Evolutionary conservation across 1,140 invertebrate genomes (phyloP), one percentile per base, ranked within the genome.

Genomic region (Lepidurus arcticus): DNA sequence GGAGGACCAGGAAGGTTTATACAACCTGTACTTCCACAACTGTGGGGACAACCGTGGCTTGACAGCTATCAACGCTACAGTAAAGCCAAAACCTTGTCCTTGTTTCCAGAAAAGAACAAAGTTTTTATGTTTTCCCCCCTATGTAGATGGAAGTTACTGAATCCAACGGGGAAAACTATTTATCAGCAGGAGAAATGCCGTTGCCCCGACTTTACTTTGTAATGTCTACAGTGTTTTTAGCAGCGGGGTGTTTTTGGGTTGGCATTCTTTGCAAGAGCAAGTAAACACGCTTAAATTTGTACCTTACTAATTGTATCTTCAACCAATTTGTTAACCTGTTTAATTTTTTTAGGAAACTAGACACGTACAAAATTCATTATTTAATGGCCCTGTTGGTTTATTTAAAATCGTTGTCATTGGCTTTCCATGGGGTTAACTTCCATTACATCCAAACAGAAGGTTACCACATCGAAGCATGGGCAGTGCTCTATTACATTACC

Each of bases 111-210:
- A 76, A 73, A 76, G 24, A n/a, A n/a, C 6, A 79, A 47, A 21
- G 78, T 44, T 75, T 74, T 77, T 81, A 44, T 78, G 16, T 80
- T 1, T 77, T 83, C 73, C 80, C 82, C 82, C 84, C 87, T 2
- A 34, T 34, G 45, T 82, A 95, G 93, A 90, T 96, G 81, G 89
- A 92, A 84, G 93, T 97, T 81, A 89, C 88, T 80, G 79, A 82
- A 76, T 92, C 90, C 79, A 97, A 97, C 83, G 87, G 88, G 76
- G 89, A 91, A 42, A 98, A 95, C 84, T 99, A 92, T 83, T 86
- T 99, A 21, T 98, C 97, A n/a, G 97, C 97, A 9, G 97, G 96
- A 1, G 95, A 98, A 86, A 97, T 98, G 90, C 96, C 96, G 0
- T 86, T 98, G 73, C 97, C 97, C 0, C 90, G 91, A 11, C 84